Evolutionary conservation across 2,113 vertebrate species (phyloP), one percentile per base, ranked within the genome.

Genomic region (Phodopus roborovskii): DNA sequence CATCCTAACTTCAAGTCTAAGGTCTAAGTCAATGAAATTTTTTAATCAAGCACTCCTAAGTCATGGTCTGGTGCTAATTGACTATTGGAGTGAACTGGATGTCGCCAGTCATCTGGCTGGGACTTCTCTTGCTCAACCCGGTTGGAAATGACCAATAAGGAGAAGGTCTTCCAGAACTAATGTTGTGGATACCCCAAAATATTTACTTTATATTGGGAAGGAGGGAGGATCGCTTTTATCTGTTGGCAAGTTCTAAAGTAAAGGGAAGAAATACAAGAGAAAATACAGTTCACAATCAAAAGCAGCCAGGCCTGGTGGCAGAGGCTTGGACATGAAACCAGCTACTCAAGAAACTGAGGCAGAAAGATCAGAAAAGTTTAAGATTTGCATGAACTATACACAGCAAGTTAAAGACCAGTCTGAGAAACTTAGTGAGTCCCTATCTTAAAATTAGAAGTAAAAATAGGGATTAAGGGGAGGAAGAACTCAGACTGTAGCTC

Each of bases 211-310:
- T 60, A 13, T 22, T 74, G 45, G 30, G 66, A 12, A 24, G 28
- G 45, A 30, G 56, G 13, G 1, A 33, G 6, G 39, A 16, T 45
- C n/a, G 24, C 62, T 45, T 48, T 22, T 48, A 53, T 8, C 11
- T 56, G 6, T 8, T 1, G 19, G 16, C 20, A 75, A 81, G 22
- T 20, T 36, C 11, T 48, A 71, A 82, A 19, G 16, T n/a, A 45
- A 91, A 71, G 3, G 77, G 24, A 28, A 83, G 24, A 73, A 81
- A 77, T n/a, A n/a, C 7, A 73, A 85, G 53, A 93, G 71, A 86
- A 91, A 95, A 86, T 48, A 36, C 1, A 70, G 36, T 42, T 62
- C 62, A 93, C 53, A 82, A 84, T 28, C 12, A 26, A 42, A 24
- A 81, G 19, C 16, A 85, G 81, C 39, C 26, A 48, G 60, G 10